A percentile compares a stretch with the other conserved stretches of the same genome.
Conservation (phyloP, 1,140 invertebrate genomes). For the Coelopa frigida region DNA sequence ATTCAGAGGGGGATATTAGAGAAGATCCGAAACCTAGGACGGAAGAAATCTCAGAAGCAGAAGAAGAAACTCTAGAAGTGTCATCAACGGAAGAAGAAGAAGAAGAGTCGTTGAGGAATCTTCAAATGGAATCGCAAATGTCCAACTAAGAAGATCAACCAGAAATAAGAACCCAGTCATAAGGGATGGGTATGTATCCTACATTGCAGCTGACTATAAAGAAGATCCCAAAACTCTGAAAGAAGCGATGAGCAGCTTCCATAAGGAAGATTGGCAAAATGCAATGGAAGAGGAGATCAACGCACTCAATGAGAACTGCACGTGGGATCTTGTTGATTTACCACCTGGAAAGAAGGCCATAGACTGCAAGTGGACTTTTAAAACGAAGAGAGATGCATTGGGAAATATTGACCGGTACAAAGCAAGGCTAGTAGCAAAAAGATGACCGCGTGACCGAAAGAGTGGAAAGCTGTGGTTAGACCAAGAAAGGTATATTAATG, state of each 20-base stretch:
- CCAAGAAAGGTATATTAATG: slow-evolving; percentile 13
- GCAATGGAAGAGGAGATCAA: slow-evolving; percentile 17
- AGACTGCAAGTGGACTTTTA: slow-evolving; percentile 21
- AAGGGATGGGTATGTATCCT: neutral
- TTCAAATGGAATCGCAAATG: neutral
- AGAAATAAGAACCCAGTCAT: neutral
- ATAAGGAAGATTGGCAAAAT: slow-evolving; percentile 15
- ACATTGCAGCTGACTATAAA: neutral
- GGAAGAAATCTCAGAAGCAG: too few species aligned
- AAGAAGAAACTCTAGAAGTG: slow-evolving; percentile 2
- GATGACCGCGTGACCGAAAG: slow-evolving; percentile 3
- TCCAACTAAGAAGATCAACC: neutral
- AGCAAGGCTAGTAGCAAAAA: slow-evolving; percentile 8
- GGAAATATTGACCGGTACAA: slow-evolving; percentile 1
- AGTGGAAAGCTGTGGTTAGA: neutral
- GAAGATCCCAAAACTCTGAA: slow-evolving; percentile 7
- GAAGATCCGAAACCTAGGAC: too few species aligned
- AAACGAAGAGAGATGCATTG: slow-evolving; percentile 18
- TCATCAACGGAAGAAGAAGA: neutral
- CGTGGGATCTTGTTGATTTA: slow-evolving; percentile 18
- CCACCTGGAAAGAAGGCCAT: slow-evolving; percentile 15
- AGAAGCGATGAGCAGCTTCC: slow-evolving; percentile 6
- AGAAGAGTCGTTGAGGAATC: slow-evolving; percentile 2
- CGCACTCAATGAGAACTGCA: slow-evolving; percentile 16
- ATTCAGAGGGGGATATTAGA: too few species aligned